Base-by-base conservation (phyloP, 2,888 invertebrate species). In the Hoplodrina blanda region DNA sequence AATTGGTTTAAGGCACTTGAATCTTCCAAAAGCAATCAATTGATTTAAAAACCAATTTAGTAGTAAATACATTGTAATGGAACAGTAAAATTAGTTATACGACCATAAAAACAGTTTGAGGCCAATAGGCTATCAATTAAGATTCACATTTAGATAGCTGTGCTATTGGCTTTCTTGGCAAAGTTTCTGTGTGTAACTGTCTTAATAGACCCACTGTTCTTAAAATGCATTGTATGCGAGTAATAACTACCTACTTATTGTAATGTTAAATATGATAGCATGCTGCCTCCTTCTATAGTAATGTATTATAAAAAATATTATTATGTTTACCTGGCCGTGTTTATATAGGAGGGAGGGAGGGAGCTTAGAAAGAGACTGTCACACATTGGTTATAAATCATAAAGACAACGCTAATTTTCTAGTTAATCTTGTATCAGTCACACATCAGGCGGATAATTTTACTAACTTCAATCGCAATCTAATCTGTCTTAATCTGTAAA, bases 101-200 rank as follows among this genome's bases (percentile, higher is more conserved):
- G 65, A 37, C 55, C 37, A 64, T 44, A 66, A 55, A 57, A 71
- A 62, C 62, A 37, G 49, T 66, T 62, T 37, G 19, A 60, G 33
- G 25, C 49, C 52, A 59, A 73, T 78, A 50, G 50, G 49, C 19
- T 44, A 59, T 57, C 60, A 71, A 61, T 72, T 76, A 65, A 60
- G 75, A 71, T 73, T 41, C 46, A 44, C 56, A 67, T 66, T 74
- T 33, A 76, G 67, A 80, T 76, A 37, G 52, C 15, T 61, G 57
- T 41, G 44, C 54, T 55, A 78, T 66, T 69, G 56, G 30, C 41
- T 60, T 72, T 65, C 53, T 81, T 81, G 73, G 78, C 81, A 76
- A 53, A 17, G 50, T 8, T 54, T 10, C 13, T 17, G 11, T 41
- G 17, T 10, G n/a, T 5, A 7, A 10, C 37, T 59, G 30, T 37